Evolutionary conservation across 2,113 vertebrate genomes (phyloP).

Genomic region (Aegithalos caudatus): DNA sequence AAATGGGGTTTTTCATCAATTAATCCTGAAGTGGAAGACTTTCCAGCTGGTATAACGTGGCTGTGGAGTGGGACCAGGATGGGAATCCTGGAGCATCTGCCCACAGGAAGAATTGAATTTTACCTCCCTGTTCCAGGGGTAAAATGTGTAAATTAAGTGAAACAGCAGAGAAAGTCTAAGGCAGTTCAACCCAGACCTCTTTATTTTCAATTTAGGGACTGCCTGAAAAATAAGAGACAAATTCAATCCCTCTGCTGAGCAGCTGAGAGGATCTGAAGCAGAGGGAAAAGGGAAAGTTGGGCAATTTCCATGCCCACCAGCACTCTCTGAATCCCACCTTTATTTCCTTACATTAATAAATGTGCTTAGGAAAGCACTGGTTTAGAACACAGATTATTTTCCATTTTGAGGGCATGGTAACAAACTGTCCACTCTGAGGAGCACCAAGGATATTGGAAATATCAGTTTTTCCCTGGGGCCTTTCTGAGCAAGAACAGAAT

Average conservation of each 20-base stretch:
- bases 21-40: neutral
- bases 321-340: neutral
- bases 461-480: rapidly evolving
- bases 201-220: neutral
- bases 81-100: neutral
- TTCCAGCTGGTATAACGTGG: neutral
- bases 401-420: neutral
- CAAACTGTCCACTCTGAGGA: neutral
- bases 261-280: neutral
- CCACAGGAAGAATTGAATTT: neutral
- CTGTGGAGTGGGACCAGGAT: neutral
- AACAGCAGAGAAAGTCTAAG: neutral
- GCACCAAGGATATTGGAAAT: neutral
- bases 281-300: neutral
- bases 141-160: too few species aligned
- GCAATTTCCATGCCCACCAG: neutral
- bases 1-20: neutral
- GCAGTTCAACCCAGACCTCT: neutral
- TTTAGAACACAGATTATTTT: neutral
- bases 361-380: neutral
- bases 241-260: neutral
- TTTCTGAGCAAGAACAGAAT: neutral
- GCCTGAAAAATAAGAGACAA: neutral
- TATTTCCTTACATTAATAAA: neutral
- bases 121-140: neutral